Conservation (phyloP, 2,888 invertebrate genomes). For the Didymodactylos carnosus region DNA sequence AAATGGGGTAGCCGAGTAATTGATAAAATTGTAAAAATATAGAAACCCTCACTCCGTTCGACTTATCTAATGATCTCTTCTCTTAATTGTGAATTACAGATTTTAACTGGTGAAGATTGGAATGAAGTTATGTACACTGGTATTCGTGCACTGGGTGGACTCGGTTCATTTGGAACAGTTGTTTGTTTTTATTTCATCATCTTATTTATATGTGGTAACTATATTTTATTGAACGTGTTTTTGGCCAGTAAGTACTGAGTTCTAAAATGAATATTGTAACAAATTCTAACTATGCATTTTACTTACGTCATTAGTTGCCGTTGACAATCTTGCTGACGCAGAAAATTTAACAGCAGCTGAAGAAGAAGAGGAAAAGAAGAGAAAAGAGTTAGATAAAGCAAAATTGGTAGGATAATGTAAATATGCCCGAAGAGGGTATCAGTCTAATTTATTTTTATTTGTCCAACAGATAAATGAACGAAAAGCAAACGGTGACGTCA, state of each 20-base stretch:
- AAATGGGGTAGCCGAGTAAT: too few species aligned
- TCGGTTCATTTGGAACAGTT: constrained; percentile 61
- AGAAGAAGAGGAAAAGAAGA: constrained; percentile 38
- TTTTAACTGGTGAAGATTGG: constrained; percentile 98
- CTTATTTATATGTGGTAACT: constrained; percentile 96
- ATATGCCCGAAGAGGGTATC: too few species aligned
- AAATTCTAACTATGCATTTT: too few species aligned
- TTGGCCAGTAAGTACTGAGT: constrained; percentile 44
- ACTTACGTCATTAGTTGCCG: constrained; percentile 51
- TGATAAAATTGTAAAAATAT: too few species aligned
- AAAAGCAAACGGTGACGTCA: not conserved
- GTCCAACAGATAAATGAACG: too few species aligned
- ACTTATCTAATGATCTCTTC: not conserved
- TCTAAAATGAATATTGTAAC: not conserved
- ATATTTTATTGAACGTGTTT: constrained; percentile 92
- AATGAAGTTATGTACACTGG: constrained; percentile 99
- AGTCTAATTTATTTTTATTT: too few species aligned
- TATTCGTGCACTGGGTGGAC: constrained; percentile 86
- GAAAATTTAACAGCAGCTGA: constrained; percentile 60
- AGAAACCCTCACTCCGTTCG: not conserved
- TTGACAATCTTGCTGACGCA: constrained; percentile 98
- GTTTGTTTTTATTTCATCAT: constrained; percentile 96
- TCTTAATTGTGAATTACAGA: constrained; percentile 51
- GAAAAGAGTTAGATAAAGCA: constrained; percentile 26
- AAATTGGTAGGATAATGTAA: not conserved